phyloP scores from a whole-genome alignment of 2,888 invertebrate species.

The Agrotis ipsilon region DNA sequence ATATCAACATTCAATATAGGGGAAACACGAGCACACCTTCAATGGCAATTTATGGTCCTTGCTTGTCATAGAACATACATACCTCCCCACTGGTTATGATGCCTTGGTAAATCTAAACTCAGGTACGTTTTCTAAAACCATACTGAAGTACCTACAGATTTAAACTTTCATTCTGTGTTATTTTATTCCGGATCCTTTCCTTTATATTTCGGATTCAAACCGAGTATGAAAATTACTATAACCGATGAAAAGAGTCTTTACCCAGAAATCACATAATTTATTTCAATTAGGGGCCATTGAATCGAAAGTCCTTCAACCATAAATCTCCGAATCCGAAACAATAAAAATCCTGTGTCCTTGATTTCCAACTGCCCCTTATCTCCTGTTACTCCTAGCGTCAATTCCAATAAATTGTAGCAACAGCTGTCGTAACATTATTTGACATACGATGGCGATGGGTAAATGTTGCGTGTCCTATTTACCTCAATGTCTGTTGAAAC shows the following conservation, averaged over 20 bases:
- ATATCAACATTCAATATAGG: constrained; percentile 20
- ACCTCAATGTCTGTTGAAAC: constrained; percentile 8
- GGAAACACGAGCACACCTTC: constrained; percentile 24
- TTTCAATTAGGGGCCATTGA: too few species aligned
- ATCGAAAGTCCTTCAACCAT: background rate
- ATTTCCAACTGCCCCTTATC: constrained; percentile 9
- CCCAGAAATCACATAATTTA: too few species aligned
- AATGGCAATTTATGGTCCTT: constrained; percentile 12
- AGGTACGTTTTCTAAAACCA: constrained; percentile 6
- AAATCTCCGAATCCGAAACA: background rate
- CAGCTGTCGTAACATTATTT: constrained; percentile 30
- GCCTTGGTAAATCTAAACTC: constrained; percentile 30
- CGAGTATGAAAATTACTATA: too few species aligned
- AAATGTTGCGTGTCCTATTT: constrained; percentile 27
- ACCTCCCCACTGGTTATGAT: constrained; percentile 17
- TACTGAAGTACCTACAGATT: background rate
- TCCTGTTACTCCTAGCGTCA: constrained; percentile 27
- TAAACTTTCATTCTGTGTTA: too few species aligned
- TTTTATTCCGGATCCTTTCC: too few species aligned
- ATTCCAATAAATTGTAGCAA: constrained; percentile 27
- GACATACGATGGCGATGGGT: constrained; percentile 7
- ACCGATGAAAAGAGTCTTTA: too few species aligned
- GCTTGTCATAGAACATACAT: background rate
- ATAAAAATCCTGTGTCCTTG: constrained; percentile 8
- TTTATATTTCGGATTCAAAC: too few species aligned